Evolutionary conservation across 1,140 invertebrate genomes (phyloP), one percentile per base, ranked within the genome.

Genomic region (Spodoptera frugiperda): DNA sequence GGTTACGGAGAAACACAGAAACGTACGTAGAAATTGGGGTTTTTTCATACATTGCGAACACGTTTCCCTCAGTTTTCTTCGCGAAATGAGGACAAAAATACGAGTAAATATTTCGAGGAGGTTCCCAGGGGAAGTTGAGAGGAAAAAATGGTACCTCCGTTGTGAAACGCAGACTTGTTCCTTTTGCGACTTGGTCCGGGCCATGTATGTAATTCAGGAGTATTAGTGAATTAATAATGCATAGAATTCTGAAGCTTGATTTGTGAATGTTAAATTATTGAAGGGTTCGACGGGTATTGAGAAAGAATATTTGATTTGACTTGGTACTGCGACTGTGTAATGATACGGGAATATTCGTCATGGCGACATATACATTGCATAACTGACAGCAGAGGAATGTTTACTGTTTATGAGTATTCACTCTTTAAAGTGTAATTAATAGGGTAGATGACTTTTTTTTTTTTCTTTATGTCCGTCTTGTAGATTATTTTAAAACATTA

Each of bases 71-170:
- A 67, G 19, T 11, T 11, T 25, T 25, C 12, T 17, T 9, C 0
- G 33, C 63, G 19, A 49, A 67, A 67, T 67, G 17, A 25, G 48
- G 63, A 67, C 12, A 17, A 67, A 49, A 67, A 67, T 48, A 49
- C 44, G 63, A 67, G 0, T 12, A 48, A 67, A 48, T 67, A 67
- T 19, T 21, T 49, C 12, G 39, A 9, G 14, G 17, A 0, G 48
- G 4, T 2, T 49, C 63, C 19, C 44, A 3, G 0, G 19, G 46
- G 63, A n/a, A 6, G 1, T 12, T 1, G 21, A 4, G 19, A 25
- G 46, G 17, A 39, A 25, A 25, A 65, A 67, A 67, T 19, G 21
- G 21, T 48, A 67, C 33, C 33, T 39, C 25, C 17, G 63, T 63
- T 19, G 8, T 3, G 54, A 19, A 21, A 57, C n/a, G 17, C 17